phyloP scores from a whole-genome alignment of 2,888 invertebrate genomes.

The Drosophila siamana region DNA sequence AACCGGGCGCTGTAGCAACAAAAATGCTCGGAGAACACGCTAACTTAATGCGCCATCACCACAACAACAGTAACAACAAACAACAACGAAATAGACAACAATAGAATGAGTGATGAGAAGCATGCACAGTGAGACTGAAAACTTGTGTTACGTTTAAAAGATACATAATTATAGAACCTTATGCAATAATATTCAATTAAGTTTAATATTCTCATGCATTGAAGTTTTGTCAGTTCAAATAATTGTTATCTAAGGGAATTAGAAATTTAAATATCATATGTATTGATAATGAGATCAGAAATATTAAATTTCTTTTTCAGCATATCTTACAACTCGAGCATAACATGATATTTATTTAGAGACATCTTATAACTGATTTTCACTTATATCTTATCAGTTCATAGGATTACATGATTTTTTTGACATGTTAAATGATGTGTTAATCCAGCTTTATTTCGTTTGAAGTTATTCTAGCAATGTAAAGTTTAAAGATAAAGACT shows the following conservation, averaged over 20 bases:
- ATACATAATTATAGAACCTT: neutral
- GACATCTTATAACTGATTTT: too few relatives aligned
- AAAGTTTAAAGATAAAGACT: neutral
- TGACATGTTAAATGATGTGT: too few relatives aligned
- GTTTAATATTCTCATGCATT: neutral
- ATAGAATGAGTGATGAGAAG: conserved; percentile 40
- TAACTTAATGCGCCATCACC: conserved; percentile 43
- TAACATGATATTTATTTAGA: too few relatives aligned
- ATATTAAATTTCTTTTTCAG: too few relatives aligned
- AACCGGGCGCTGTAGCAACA: conserved; percentile 35
- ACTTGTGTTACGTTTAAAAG: neutral
- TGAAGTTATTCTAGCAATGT: neutral
- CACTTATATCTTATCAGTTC: too few relatives aligned
- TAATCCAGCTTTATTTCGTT: neutral
- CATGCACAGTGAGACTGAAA: conserved; percentile 21
- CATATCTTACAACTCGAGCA: too few relatives aligned
- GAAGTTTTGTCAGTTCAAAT: neutral
- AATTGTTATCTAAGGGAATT: neutral
- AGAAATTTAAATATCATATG: too few relatives aligned
- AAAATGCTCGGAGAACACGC: conserved; percentile 34
- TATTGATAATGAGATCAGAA: too few relatives aligned
- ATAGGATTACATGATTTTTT: too few relatives aligned
- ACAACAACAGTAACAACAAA: conserved; percentile 25
- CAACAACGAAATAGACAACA: conserved; percentile 8
- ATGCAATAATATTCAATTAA: neutral